Percentiles rank a stretch among this genome's conserved stretches.
phyloP scores from a whole-genome alignment of 2,888 invertebrate genomes.

The Strigamia maritima region DNA sequence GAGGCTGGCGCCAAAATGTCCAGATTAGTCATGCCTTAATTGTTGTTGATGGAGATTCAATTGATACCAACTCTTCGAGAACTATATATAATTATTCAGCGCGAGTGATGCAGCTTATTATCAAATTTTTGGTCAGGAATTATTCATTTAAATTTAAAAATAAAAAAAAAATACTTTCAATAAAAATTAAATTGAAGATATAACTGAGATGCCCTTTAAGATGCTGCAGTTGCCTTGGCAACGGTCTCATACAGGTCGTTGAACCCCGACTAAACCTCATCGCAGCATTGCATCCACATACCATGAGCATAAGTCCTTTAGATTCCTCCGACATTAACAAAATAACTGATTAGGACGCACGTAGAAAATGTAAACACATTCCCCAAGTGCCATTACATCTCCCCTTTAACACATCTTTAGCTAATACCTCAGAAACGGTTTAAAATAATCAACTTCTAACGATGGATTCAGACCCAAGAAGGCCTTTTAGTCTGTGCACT shows the following conservation, averaged over 20 bases:
- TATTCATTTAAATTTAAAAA: neutral
- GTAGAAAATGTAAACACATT: neutral
- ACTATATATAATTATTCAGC: neutral
- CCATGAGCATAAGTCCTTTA: neutral
- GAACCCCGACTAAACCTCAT: neutral
- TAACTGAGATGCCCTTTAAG: neutral
- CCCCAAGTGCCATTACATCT: neutral
- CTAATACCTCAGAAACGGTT: no score
- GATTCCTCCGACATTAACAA: neutral
- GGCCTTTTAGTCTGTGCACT: no score
- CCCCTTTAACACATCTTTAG: neutral
- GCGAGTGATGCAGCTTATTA: neutral
- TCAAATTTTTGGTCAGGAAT: neutral
- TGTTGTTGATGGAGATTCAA: neutral
- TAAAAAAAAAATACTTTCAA: neutral
- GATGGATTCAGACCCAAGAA: no score
- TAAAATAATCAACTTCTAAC: no score
- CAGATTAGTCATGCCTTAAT: conserved; percentile 13
- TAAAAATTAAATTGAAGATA: neutral
- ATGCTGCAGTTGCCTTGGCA: conserved; percentile 21
- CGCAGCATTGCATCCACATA: conserved; percentile 6
- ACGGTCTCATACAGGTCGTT: conserved; percentile 6
- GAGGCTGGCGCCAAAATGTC: conserved; percentile 15
- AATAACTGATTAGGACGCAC: neutral
- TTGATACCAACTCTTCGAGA: neutral